phyloP scores from a whole-genome alignment of 64 coral and sea anemone species.

The Platygyra sinensis region DNA sequence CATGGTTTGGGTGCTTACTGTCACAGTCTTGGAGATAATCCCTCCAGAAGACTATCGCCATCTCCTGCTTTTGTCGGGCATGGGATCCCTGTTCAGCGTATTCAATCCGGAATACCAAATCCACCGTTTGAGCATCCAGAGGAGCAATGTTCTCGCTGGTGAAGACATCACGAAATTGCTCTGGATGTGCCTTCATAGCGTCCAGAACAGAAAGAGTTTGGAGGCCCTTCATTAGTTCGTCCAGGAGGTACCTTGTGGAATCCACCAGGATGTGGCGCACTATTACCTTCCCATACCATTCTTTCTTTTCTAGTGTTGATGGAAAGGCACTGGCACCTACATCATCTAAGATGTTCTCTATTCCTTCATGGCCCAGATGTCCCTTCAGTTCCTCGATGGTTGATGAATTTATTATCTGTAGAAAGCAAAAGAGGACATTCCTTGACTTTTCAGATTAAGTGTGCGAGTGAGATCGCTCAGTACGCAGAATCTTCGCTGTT shows the following conservation, averaged over 20 bases:
- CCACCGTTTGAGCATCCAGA: background rate
- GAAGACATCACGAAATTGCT: background rate
- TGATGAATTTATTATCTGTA: too few relatives aligned
- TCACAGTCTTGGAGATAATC: conserved; percentile 31
- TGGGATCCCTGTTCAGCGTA: background rate
- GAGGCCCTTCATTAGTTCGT: background rate
- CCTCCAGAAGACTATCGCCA: background rate
- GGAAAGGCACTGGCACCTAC: background rate
- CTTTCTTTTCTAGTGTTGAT: background rate
- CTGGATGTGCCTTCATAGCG: background rate
- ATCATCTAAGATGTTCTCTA: conserved; percentile 24
- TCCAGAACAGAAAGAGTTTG: background rate
- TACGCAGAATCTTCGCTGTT: too few relatives aligned
- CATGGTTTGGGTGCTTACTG: background rate
- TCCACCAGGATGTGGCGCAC: conserved; percentile 35
- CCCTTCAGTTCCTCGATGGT: too few relatives aligned
- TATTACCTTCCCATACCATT: background rate
- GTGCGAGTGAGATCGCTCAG: too few relatives aligned
- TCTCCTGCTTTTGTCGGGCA: background rate
- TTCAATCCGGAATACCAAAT: background rate
- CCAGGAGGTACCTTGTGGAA: conserved; percentile 20
- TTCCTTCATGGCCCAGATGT: background rate
- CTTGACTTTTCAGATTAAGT: too few relatives aligned
- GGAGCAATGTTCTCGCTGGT: background rate
- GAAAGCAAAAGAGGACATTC: too few relatives aligned